Conservation (phyloP, 2,888 invertebrate species). For the Odontothrips loti region DNA sequence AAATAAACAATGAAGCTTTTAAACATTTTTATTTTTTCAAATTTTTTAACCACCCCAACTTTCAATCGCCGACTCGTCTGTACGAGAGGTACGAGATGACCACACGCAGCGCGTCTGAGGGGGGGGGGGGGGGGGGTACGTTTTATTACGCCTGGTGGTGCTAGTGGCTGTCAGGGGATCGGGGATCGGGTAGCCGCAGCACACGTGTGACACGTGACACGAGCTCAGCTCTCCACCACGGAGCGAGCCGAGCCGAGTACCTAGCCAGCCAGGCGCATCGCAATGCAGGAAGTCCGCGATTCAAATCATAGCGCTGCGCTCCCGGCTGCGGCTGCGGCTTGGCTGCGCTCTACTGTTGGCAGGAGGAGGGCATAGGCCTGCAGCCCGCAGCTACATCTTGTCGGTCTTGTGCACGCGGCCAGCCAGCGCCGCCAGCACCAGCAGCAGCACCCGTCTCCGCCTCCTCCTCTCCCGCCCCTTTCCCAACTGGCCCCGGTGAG, state of each 20-base stretch:
- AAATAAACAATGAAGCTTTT: no score
- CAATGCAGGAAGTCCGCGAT: neutral
- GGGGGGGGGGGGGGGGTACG: no score
- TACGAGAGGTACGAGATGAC: no score
- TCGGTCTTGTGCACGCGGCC: slow-evolving; percentile 3
- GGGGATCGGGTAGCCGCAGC: neutral
- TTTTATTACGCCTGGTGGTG: no score
- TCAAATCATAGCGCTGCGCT: no score
- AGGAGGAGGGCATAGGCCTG: neutral
- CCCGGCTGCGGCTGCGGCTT: neutral
- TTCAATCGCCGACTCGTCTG: no score
- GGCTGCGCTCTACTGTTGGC: neutral
- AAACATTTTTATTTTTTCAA: no score
- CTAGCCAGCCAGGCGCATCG: neutral
- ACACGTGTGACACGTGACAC: neutral
- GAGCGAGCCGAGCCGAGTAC: no score
- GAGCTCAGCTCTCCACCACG: neutral
- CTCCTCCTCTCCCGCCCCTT: neutral
- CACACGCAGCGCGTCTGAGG: no score
- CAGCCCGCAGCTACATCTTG: slow-evolving; percentile 15
- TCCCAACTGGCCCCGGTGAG: neutral
- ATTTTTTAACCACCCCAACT: no score
- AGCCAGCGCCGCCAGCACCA: neutral
- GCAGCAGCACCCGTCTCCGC: neutral
- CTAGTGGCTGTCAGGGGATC: no score